Conservation (phyloP, 2,113 vertebrate genomes). For the Grantiella picta region DNA sequence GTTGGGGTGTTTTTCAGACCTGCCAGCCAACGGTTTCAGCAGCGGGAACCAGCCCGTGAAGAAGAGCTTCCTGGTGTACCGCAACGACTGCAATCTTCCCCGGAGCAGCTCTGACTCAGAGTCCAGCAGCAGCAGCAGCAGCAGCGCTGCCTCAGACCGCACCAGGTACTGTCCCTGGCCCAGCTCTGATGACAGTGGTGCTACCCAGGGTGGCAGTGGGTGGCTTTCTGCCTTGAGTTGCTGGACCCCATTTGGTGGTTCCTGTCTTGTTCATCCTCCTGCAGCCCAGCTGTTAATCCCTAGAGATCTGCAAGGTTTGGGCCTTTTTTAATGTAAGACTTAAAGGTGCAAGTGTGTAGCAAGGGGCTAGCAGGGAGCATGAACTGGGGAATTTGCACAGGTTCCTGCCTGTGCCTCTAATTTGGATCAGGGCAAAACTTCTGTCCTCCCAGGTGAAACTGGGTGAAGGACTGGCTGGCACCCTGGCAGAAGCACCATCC, state of each 20-base stretch:
- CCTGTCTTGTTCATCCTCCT: accelerated
- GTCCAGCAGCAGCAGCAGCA: slow-evolving; percentile 96
- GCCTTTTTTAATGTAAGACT: background rate
- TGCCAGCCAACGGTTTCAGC: slow-evolving; percentile 94
- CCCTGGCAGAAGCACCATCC: background rate
- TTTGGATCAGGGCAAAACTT: accelerated
- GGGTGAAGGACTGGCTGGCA: background rate
- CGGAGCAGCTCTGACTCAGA: slow-evolving; percentile 97
- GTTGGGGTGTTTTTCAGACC: slow-evolving; percentile 71
- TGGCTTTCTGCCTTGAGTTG: background rate
- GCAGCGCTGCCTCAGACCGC: slow-evolving; percentile 94
- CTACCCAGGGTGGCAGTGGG: background rate
- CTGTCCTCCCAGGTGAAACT: background rate
- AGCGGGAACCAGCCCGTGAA: slow-evolving; percentile 91
- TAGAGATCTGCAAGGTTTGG: background rate
- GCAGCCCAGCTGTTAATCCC: background rate
- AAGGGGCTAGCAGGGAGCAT: background rate
- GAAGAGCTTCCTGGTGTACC: slow-evolving; percentile 96
- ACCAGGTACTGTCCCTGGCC: slow-evolving; percentile 80
- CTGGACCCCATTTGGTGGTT: accelerated
- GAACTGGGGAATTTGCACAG: background rate
- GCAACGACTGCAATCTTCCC: slow-evolving; percentile 91
- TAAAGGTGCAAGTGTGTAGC: background rate
- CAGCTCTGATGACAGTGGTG: accelerated
- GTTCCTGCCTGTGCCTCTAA: accelerated